A percentile compares a stretch with the other conserved stretches of the same genome.
phyloP scores from a whole-genome alignment of 2,113 vertebrate genomes.

The rabbit (Oryctolagus cuniculus) region DNA sequence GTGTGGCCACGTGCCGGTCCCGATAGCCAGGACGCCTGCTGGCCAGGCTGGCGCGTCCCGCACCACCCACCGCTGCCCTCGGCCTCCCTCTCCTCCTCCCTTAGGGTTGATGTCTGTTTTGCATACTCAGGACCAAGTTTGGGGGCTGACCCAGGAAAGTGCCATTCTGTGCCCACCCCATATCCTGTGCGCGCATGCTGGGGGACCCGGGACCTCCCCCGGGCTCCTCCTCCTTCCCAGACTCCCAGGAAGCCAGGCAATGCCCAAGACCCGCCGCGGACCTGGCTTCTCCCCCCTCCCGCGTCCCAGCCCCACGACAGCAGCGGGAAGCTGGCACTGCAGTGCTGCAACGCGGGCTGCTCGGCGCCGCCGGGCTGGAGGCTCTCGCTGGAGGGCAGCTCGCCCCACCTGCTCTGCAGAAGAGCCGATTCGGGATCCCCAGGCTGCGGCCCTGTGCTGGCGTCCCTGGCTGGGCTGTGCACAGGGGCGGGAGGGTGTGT shows the following conservation, averaged over 20 bases:
- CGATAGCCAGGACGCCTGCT: not conserved
- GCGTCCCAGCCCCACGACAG: not conserved
- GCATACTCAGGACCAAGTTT: conserved; percentile 3
- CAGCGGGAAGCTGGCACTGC: not conserved
- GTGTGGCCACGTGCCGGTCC: too few relatives aligned
- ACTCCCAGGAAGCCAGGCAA: not conserved
- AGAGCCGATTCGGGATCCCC: conserved; percentile 68
- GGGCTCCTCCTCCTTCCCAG: not conserved
- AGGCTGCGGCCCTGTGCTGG: not conserved
- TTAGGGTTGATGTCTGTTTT: not conserved
- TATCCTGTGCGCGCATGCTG: not conserved
- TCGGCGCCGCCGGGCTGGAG: not conserved
- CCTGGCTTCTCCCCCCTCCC: not conserved
- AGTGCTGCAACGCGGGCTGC: conserved; percentile 26
- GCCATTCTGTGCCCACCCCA: not conserved
- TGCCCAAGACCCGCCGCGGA: not conserved
- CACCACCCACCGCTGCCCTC: too few relatives aligned
- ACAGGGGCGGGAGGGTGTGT: too few relatives aligned
- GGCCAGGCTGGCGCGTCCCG: not conserved
- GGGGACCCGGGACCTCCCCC: not conserved
- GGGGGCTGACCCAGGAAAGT: not conserved
- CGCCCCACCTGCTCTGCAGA: not conserved
- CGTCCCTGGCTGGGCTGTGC: too few relatives aligned
- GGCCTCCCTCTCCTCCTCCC: not conserved
- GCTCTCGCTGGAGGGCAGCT: not conserved